Evolutionary conservation across 2,888 invertebrate genomes (phyloP).

Genomic region (Clanis bilineata): DNA sequence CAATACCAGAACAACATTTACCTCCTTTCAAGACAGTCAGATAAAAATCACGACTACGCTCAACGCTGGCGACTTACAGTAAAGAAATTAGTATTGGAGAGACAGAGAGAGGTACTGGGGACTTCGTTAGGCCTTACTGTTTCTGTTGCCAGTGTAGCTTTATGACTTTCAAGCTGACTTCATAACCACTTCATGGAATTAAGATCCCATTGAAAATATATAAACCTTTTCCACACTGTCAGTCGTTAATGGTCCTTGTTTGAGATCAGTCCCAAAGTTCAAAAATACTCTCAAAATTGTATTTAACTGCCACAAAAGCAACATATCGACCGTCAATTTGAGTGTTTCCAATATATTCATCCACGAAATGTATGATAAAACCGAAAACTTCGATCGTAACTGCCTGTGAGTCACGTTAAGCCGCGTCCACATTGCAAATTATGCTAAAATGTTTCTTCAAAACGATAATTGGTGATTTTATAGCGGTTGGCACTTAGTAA

Average conservation of each 20-base stretch:
- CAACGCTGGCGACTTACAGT: no score
- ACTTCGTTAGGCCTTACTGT: no score
- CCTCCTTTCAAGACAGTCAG: no score
- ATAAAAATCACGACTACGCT: no score
- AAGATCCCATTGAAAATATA: no score
- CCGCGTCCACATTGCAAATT: constrained; percentile 5
- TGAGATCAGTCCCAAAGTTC: neutral
- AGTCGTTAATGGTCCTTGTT: neutral
- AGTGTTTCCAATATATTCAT: neutral
- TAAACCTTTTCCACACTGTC: no score
- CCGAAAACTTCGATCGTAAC: neutral
- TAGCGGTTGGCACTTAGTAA: constrained; percentile 10
- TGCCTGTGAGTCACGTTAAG: neutral
- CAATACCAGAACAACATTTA: no score
- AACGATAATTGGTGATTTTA: constrained; percentile 19
- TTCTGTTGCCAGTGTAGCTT: no score
- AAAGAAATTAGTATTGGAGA: no score
- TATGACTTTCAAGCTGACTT: no score
- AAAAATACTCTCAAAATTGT: neutral
- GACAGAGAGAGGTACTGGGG: no score
- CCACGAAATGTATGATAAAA: constrained; percentile 1
- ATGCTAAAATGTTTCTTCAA: constrained; percentile 12
- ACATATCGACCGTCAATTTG: neutral
- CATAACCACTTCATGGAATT: no score
- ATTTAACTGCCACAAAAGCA: constrained; percentile 6